Base-by-base conservation (phyloP, 1,140 invertebrate species). In the Macrocentrus cingulum region DNA sequence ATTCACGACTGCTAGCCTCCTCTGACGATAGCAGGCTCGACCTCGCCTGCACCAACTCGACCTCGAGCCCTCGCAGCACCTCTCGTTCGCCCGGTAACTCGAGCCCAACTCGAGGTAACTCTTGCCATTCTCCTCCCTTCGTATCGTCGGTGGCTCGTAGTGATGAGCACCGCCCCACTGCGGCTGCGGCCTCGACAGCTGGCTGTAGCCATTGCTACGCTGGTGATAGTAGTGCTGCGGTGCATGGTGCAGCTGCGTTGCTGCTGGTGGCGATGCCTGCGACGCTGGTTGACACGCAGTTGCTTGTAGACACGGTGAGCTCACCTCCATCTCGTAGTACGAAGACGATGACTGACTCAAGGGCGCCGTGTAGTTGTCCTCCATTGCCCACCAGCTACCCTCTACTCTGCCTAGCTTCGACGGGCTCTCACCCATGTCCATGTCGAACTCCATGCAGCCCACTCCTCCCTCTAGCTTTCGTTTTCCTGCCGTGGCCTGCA, bases 101-200 rank as follows among this genome's bases (percentile, higher is more conserved):
- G 87, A 87, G 56, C 91, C 92, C 56, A 94, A 80, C 76, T 94
- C 91, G 66, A 94, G 79, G 77, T 94, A 94, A 48, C 90, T 92
- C 77, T 94, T 94, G 62, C 92, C 92, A 71, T 94, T 94, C 74
- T 93, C 91, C 60, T 92, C 92, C 65, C 88, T 87, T 42, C 90
- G 85, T 74, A 92, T 92, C 65, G 90, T 92, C 68, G 91, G 90
- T 66, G 90, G 89, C 44, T 84, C 82, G 66, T 83, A 83, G 58
- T 79, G 72, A 57, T 76, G 73, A 39, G 80, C 69, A 29, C 25
- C 25, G 29, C 75, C 77, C 76, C 82, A 82, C 57, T 82, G 77
- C 8, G 80, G 70, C 63, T 77, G 66, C 22, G 76, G 69, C 68
- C 76, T 70, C 42, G 80, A 80, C 13, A 75, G 61, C 19, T 77